Evolutionary conservation across 2,797 vertebrate species (phyloP).

Genomic region (Urophycis tenuis): DNA sequence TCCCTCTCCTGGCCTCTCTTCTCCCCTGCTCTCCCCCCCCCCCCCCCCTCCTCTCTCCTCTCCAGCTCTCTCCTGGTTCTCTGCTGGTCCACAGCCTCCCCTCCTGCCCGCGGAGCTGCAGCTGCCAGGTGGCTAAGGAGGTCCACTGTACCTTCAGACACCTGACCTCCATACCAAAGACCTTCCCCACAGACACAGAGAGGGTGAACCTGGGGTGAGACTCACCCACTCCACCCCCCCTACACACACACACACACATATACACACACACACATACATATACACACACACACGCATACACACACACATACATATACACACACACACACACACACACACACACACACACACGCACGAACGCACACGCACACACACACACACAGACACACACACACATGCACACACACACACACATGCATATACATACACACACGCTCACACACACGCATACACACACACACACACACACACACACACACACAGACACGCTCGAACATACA

Average conservation of each 20-base stretch:
- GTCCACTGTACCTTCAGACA: constrained; percentile 70
- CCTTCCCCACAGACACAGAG: constrained; percentile 54
- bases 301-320: background rate
- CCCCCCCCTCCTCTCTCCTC: background rate
- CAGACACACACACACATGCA: background rate
- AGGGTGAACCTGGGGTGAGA: constrained; percentile 66
- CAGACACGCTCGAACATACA: background rate
- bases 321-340: background rate
- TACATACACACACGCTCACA: background rate
- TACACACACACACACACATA: background rate
- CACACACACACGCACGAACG: background rate
- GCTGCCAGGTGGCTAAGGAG: constrained; percentile 59
- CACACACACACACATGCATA: background rate
- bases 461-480: background rate
- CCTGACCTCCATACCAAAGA: constrained; percentile 49
- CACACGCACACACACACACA: background rate
- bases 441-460: background rate
- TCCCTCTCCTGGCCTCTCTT: background rate
- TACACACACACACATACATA: background rate
- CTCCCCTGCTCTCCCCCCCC: background rate
- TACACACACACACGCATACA: too few relatives aligned
- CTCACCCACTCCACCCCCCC: background rate
- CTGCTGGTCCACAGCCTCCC: constrained; percentile 14
- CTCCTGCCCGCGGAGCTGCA: constrained; percentile 58
- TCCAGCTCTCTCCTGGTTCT: constrained; percentile 30